Base-by-base conservation (phyloP, 2,888 invertebrate species). In the Leptothorax acervorum region DNA sequence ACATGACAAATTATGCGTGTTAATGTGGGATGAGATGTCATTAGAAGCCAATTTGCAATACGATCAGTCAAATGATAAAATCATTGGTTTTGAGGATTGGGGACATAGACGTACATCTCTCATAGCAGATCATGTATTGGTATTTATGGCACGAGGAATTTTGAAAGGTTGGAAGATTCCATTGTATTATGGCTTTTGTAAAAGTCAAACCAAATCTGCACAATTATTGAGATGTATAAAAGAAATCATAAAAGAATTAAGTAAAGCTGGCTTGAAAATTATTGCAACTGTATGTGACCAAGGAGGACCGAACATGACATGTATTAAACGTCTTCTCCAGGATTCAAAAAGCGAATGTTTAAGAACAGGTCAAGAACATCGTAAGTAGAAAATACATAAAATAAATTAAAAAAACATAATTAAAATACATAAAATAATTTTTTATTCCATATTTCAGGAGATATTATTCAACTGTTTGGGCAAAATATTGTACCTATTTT, bases 31-130 rank as follows among this genome's bases (percentile, higher is more conserved):
- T 11, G 82, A 85, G 62, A 62, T 87, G 23, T 53, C 83, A 3
- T 60, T 88, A 28, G 66, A 84, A 79, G 66, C 63, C 9, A 23
- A 82, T 39, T 31, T 84, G 9, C 53, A 83, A 3, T 71, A 81
- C 71, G 75, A 66, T 18, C n/a, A 53, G 12, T 48, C 51, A 9
- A 42, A n/a, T 11, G 83, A 86, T 35, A 53, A 31, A 60, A 79
- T 86, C 23, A 81, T 84, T 81, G 88, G 88, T 31, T 81, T 81
- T 35, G 87, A 87, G 74, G 87, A 88, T 60, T 88, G 82, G 84
- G 82, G 82, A 51, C 63, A 66, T 31, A 81, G 55, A 12, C 53
- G 81, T 12, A 84, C 79, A 6, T 9, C n/a, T 11, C 35, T 62
- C 9, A 55, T 85, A 51, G 86, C 85, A 0, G 85, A 88, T 65